phyloP scores from a whole-genome alignment of 2,113 vertebrate species.

The Lepisosteus osseus region DNA sequence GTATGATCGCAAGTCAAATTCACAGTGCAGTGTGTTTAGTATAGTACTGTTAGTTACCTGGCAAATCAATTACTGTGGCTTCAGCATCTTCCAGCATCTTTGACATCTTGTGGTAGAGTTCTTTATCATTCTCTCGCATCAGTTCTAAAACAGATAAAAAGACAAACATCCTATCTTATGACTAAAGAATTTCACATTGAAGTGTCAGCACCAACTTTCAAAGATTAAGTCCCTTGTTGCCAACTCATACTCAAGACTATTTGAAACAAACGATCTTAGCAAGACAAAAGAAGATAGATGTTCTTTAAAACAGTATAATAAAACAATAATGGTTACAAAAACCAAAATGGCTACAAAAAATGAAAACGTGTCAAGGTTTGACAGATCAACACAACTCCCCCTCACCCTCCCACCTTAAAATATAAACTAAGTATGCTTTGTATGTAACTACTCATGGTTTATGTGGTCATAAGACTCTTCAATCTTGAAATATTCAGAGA shows the following conservation, averaged over 20 bases:
- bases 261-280: neutral
- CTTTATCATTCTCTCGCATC: slow-evolving; percentile 54
- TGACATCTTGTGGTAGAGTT: slow-evolving; percentile 61
- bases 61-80: slow-evolving; percentile 49
- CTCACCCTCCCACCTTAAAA: no score
- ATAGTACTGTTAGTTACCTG: slow-evolving; percentile 54
- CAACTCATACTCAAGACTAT: neutral
- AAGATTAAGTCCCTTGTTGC: neutral
- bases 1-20: no score
- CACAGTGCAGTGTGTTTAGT: no score
- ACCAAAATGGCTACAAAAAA: neutral
- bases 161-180: neutral
- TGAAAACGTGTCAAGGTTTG: neutral
- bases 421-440: no score
- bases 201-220: slow-evolving; percentile 16
- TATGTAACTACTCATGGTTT: no score
- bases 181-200: slow-evolving; percentile 10
- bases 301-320: neutral
- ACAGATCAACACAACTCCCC: no score
- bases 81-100: slow-evolving; percentile 66
- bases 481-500: no score
- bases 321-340: neutral
- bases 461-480: no score
- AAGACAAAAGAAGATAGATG: neutral
- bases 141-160: slow-evolving; percentile 55